These are phyloP conservation scores for Dipus sagitta DNA, from an alignment of 2,797 vertebrate species.

Conservation along the genomic window DNA sequence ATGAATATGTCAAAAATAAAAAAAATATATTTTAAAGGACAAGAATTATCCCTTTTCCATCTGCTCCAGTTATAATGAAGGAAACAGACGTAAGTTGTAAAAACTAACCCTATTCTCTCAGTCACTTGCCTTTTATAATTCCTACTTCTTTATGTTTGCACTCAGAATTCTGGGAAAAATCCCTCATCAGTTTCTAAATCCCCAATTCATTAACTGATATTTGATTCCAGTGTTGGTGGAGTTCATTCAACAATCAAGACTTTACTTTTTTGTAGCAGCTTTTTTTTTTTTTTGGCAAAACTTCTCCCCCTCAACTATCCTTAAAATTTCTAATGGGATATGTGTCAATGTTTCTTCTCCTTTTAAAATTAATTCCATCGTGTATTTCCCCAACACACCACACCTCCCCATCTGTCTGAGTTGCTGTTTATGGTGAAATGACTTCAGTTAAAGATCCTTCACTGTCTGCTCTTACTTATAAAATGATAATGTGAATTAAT, in stretches of 20 bases:
- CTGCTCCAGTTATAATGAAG: neutral
- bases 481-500: neutral
- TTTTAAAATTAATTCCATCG: conserved; percentile 32
- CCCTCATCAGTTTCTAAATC: conserved; percentile 17
- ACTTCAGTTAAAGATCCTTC: conserved; percentile 29
- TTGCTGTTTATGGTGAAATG: neutral
- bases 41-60: conserved; percentile 18
- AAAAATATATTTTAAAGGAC: no score
- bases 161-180: neutral
- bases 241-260: neutral
- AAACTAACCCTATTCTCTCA: neutral
- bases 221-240: neutral
- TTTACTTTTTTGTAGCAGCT: conserved; percentile 15
- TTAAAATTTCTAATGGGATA: neutral
- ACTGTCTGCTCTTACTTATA: neutral
- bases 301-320: neutral
- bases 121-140: conserved; percentile 15
- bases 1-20: no score
- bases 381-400: neutral
- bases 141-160: conserved; percentile 43
- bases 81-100: neutral
- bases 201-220: conserved; percentile 10
- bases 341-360: neutral
- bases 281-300: conserved; percentile 44
- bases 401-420: neutral